Evolutionary conservation across 64 coral and sea anemone genomes (phyloP).

Genomic region (Anthopleura sola): DNA sequence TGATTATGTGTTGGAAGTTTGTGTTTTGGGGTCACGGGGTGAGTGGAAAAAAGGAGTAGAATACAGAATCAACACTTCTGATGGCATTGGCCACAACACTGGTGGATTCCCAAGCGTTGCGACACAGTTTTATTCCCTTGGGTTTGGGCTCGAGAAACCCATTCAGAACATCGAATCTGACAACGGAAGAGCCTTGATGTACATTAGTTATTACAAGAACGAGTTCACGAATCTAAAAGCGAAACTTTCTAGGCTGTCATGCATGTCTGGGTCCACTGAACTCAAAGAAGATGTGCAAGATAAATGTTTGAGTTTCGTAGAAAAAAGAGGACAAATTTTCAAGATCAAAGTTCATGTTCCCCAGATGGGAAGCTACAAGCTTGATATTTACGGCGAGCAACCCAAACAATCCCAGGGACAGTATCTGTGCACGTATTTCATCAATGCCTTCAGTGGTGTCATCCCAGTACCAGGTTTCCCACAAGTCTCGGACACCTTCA

Average conservation of each 20-base stretch:
- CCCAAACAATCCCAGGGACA: conserved; percentile 9
- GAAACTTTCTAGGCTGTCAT: conserved; percentile 37
- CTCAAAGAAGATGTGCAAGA: conserved; percentile 60
- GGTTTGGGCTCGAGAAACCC: conserved; percentile 59
- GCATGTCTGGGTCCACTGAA: conserved; percentile 10
- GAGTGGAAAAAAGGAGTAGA: conserved; percentile 69
- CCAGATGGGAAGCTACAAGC: conserved; percentile 56
- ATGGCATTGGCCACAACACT: conserved; percentile 53
- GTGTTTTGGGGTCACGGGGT: conserved; percentile 19
- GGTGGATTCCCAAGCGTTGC: conserved; percentile 76
- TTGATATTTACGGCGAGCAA: conserved; percentile 65
- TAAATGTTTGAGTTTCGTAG: conserved; percentile 35
- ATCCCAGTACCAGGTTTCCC: conserved; percentile 64
- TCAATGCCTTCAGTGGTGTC: conserved; percentile 41
- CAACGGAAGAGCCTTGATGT: conserved; percentile 44
- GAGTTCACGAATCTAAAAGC: conserved; percentile 21
- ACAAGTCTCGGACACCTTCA: conserved; percentile 41
- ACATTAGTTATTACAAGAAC: conserved; percentile 47
- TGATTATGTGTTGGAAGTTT: conserved; percentile 57
- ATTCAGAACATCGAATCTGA: conserved; percentile 61
- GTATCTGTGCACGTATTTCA: conserved; percentile 63
- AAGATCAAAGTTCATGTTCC: conserved; percentile 63
- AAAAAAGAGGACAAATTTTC: conserved; percentile 41
- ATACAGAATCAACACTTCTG: conserved; percentile 39
- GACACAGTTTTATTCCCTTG: conserved; percentile 53